A percentile compares a stretch with the other conserved stretches of the same genome.
phyloP scores from a whole-genome alignment of 2,797 vertebrate genomes.

The Manis pentadactyla region DNA sequence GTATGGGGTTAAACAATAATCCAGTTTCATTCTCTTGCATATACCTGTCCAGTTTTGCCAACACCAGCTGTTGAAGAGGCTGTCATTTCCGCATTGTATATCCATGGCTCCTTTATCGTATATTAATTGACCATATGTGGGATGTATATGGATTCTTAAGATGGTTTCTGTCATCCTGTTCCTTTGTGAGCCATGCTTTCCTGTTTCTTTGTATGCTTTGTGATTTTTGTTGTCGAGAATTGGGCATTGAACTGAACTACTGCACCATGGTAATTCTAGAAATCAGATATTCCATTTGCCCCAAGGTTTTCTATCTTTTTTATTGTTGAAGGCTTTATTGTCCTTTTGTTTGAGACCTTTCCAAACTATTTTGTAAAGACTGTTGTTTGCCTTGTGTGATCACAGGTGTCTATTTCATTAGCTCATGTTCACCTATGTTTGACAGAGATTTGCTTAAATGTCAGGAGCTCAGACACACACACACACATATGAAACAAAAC shows the following conservation, averaged over 20 bases:
- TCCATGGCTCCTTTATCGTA: too few species aligned
- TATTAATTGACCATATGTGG: too few species aligned
- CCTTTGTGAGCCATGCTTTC: not conserved
- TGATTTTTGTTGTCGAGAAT: constrained; percentile 23
- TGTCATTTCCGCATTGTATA: too few species aligned
- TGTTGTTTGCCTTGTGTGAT: not conserved
- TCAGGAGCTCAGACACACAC: not conserved
- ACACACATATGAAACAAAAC: not conserved
- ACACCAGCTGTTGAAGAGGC: too few species aligned
- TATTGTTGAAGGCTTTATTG: not conserved
- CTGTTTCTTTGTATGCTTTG: not conserved
- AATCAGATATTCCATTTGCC: not conserved
- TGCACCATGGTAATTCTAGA: not conserved
- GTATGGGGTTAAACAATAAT: too few species aligned
- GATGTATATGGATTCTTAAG: not conserved
- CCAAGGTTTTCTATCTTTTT: not conserved
- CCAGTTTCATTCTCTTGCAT: too few species aligned
- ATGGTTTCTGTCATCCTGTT: not conserved
- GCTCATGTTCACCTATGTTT: not conserved
- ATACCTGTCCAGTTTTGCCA: too few species aligned
- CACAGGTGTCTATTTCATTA: not conserved
- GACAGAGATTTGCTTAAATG: not conserved
- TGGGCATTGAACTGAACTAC: not conserved
- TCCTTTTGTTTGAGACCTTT: not conserved
- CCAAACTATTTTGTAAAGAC: not conserved